phyloP scores from a whole-genome alignment of 2,113 vertebrate genomes.

The Leucopsar rothschildi region DNA sequence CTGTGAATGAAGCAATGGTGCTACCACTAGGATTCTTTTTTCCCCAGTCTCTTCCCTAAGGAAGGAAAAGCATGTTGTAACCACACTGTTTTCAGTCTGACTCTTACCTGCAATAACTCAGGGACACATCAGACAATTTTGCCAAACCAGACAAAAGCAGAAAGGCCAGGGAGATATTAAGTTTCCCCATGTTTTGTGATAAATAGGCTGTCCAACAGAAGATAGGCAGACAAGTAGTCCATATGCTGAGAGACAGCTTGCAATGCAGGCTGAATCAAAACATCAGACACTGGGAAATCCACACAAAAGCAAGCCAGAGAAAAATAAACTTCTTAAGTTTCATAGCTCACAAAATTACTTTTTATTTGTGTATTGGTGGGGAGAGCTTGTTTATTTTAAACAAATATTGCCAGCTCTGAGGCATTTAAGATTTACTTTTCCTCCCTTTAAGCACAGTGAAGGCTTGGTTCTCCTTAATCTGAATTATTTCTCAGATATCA shows the following conservation, averaged over 20 bases:
- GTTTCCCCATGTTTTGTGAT: background rate
- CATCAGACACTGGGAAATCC: background rate
- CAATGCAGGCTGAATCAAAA: background rate
- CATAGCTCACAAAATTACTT: constrained; percentile 1
- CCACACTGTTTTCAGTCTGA: background rate
- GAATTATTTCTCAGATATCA: background rate
- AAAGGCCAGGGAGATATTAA: constrained; percentile 14
- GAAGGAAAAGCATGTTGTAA: background rate
- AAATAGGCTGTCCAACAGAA: background rate
- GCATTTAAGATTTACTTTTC: background rate
- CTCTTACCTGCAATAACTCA: constrained; percentile 1
- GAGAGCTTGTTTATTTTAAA: constrained; percentile 1
- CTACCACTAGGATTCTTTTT: background rate
- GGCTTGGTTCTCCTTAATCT: background rate
- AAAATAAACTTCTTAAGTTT: constrained; percentile 31
- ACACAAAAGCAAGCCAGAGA: constrained; percentile 4
- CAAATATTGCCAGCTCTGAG: background rate
- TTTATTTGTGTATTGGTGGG: background rate
- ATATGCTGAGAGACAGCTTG: constrained; percentile 14
- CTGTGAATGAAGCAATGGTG: background rate
- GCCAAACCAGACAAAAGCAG: background rate
- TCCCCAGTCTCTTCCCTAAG: background rate
- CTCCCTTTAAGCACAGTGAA: background rate
- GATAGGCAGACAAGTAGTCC: background rate
- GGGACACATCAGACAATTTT: background rate